Evolutionary conservation across 2,888 invertebrate genomes (phyloP).

Genomic region (Hymenopus coronatus): DNA sequence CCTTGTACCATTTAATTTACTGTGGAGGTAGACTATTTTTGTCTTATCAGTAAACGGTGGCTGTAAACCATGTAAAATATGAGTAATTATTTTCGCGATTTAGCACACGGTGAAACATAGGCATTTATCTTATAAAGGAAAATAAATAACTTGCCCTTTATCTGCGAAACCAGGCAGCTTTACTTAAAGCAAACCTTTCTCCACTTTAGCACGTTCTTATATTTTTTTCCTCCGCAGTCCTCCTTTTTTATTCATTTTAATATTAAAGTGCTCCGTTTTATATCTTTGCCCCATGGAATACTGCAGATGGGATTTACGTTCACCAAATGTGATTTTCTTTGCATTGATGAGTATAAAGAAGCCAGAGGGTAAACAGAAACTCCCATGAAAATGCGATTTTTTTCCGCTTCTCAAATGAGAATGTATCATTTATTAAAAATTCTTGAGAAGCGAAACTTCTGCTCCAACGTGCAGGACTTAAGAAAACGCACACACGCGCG

Average conservation of each 20-base stretch:
- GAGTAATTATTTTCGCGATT: too few relatives aligned
- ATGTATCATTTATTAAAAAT: slow-evolving; percentile 14
- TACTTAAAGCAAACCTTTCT: not conserved
- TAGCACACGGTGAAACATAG: too few relatives aligned
- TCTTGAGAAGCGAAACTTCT: not conserved
- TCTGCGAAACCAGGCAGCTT: not conserved
- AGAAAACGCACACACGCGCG: not conserved
- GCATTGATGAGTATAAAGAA: not conserved
- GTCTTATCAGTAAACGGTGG: too few relatives aligned
- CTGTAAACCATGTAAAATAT: too few relatives aligned
- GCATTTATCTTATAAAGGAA: too few relatives aligned
- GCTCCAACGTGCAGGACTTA: not conserved
- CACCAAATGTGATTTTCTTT: not conserved
- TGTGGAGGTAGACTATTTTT: too few relatives aligned
- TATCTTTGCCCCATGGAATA: not conserved
- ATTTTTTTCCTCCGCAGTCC: not conserved
- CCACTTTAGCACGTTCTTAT: not conserved
- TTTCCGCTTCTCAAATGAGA: not conserved
- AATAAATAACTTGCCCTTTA: too few relatives aligned
- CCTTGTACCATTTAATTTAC: too few relatives aligned
- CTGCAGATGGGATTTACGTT: not conserved
- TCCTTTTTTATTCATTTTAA: not conserved
- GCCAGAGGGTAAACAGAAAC: not conserved
- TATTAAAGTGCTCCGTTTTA: not conserved
- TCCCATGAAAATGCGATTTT: not conserved